Conservation (phyloP, 2,888 invertebrate genomes). For the Eupithecia exiguata region DNA sequence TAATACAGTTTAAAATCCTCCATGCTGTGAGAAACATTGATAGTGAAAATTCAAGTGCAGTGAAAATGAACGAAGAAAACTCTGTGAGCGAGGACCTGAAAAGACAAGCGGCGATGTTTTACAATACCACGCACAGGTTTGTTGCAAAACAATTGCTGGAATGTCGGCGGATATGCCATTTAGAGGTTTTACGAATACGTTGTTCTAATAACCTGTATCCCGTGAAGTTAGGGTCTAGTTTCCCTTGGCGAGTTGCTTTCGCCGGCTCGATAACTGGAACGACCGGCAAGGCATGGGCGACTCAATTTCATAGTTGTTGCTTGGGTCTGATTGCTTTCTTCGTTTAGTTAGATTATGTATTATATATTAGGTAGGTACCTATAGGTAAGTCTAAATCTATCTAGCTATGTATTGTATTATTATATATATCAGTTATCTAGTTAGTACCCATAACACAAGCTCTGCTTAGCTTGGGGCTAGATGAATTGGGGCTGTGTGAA, state of each 20-base stretch:
- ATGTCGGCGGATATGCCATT: conserved; percentile 49
- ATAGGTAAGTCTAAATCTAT: too few relatives aligned
- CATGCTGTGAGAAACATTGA: conserved; percentile 37
- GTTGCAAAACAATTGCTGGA: conserved; percentile 52
- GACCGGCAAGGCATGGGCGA: conserved; percentile 5
- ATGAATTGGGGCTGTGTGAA: too few relatives aligned
- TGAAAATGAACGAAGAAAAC: conserved; percentile 74
- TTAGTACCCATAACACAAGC: too few relatives aligned
- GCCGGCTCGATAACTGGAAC: neutral
- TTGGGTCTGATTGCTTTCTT: conserved; percentile 17
- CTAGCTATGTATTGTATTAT: too few relatives aligned
- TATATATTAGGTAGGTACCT: neutral
- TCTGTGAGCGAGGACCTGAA: conserved; percentile 74
- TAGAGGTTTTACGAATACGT: conserved; percentile 22
- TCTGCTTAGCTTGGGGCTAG: too few relatives aligned
- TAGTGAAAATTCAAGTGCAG: conserved; percentile 53
- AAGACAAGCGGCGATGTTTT: conserved; percentile 78
- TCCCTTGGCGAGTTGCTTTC: conserved; percentile 4
- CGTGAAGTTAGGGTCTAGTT: conserved; percentile 30
- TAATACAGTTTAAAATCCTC: conserved; percentile 38
- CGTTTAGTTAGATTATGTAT: neutral
- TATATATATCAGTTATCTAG: too few relatives aligned
- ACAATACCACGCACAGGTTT: conserved; percentile 78
- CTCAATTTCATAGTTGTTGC: conserved; percentile 5
- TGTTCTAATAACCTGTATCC: conserved; percentile 21